These are phyloP conservation scores for Phylloscopus whistleri DNA, from an alignment of 2,113 vertebrate species.

Conservation along the genomic window DNA sequence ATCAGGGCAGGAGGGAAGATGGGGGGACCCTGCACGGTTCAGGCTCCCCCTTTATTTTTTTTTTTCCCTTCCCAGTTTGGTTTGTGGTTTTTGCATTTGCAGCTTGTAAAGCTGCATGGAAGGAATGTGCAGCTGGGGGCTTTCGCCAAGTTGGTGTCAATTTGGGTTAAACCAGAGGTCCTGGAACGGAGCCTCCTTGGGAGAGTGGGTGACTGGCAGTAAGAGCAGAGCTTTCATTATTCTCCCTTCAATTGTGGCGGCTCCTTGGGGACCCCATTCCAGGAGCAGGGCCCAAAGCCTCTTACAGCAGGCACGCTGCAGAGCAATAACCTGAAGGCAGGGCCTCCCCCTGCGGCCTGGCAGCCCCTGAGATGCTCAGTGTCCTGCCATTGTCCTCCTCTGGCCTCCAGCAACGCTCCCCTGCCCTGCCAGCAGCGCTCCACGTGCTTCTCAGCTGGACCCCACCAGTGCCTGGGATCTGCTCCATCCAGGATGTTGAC, in stretches of 20 bases:
- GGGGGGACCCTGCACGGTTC: background rate
- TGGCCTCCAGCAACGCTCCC: background rate
- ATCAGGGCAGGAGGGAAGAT: background rate
- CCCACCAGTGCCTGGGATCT: background rate
- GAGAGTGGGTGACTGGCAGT: constrained; percentile 25
- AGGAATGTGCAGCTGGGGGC: constrained; percentile 61
- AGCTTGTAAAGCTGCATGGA: constrained; percentile 59
- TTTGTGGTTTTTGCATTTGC: constrained; percentile 59
- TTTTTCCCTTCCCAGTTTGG: background rate
- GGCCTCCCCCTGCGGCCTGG: background rate
- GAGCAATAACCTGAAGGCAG: background rate
- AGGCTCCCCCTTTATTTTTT: background rate
- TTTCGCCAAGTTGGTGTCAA: constrained; percentile 47
- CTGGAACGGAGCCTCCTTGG: background rate
- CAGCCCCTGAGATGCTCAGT: background rate
- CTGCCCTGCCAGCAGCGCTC: background rate
- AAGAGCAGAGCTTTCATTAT: constrained; percentile 47
- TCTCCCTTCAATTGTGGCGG: constrained; percentile 5
- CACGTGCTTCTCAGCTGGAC: constrained; percentile 39
- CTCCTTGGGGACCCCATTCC: constrained; percentile 9
- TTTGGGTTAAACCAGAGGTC: constrained; percentile 59
- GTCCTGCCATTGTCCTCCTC: constrained; percentile 37
- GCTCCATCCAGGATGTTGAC: background rate
- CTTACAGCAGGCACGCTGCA: background rate
- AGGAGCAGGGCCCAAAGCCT: constrained; percentile 10